These are phyloP conservation scores for Brachyistius frenatus DNA, from an alignment of 2,113 vertebrate species.

Conservation along the genomic window DNA sequence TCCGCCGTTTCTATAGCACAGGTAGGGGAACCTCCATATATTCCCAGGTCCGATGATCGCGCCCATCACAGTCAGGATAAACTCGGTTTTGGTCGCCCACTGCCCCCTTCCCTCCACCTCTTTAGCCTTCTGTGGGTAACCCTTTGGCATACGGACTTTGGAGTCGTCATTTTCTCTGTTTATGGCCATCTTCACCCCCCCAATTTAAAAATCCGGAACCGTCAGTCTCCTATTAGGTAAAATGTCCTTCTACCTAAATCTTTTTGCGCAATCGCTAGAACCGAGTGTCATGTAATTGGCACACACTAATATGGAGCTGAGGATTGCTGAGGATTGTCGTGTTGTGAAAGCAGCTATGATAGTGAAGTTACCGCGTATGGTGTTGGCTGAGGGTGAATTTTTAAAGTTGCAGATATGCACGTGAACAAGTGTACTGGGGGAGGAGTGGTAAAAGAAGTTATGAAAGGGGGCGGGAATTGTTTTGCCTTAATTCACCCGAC, in stretches of 20 bases:
- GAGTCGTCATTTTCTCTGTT: background rate
- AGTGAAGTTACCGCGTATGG: background rate
- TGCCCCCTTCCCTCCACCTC: constrained; percentile 40
- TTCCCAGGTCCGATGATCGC: constrained; percentile 75
- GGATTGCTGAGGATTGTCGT: background rate
- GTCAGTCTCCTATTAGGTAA: background rate
- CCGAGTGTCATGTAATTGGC: too few relatives aligned
- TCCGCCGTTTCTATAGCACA: constrained; percentile 75
- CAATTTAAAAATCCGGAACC: background rate
- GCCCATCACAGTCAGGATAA: constrained; percentile 75
- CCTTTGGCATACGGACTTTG: background rate
- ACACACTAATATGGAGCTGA: background rate
- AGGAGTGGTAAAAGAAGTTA: too few relatives aligned
- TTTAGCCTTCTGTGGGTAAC: background rate
- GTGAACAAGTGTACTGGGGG: background rate
- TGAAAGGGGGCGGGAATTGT: background rate
- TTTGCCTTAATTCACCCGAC: background rate
- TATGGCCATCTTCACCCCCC: background rate
- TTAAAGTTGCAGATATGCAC: background rate
- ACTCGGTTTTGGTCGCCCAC: constrained; percentile 70
- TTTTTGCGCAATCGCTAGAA: too few relatives aligned
- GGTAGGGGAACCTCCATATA: constrained; percentile 73
- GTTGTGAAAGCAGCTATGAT: background rate
- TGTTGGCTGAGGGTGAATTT: background rate
- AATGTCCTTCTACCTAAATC: too few relatives aligned